Conservation (phyloP, 2,113 vertebrate genomes). For the Cinclus cinclus region DNA sequence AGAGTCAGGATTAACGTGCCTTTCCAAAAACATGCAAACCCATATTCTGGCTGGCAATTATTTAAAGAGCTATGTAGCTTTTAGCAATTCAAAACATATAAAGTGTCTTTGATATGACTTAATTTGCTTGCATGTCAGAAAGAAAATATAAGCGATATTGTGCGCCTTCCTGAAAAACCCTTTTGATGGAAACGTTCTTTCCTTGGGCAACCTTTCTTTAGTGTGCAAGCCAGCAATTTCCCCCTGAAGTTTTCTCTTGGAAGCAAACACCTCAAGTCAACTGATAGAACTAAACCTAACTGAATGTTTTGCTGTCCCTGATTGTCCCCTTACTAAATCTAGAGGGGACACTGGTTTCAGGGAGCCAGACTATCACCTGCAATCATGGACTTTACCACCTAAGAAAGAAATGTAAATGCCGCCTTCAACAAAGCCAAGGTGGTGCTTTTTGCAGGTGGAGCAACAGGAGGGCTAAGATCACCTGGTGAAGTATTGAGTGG, state of each 20-base stretch:
- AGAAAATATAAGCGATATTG: neutral
- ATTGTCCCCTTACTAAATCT: neutral
- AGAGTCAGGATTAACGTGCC: neutral
- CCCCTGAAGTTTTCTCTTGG: neutral
- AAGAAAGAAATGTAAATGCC: neutral
- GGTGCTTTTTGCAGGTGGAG: neutral
- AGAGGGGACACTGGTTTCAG: neutral
- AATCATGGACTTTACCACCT: neutral
- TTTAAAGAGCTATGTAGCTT: neutral
- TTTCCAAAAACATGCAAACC: constrained; percentile 7
- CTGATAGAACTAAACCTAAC: neutral
- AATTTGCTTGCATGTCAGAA: neutral
- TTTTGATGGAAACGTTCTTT: neutral
- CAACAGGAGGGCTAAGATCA: neutral
- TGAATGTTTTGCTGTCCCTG: neutral
- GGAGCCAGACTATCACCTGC: neutral
- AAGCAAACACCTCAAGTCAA: neutral
- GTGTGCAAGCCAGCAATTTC: neutral
- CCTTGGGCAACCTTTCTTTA: neutral
- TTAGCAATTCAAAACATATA: constrained; percentile 4
- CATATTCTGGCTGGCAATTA: neutral
- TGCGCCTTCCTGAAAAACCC: neutral
- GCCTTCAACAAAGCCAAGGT: neutral
- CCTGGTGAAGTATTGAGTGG: neutral
- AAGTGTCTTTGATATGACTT: constrained; percentile 17